Base-by-base conservation (phyloP, 2,113 vertebrate species). In the Laterallus jamaicensis region DNA sequence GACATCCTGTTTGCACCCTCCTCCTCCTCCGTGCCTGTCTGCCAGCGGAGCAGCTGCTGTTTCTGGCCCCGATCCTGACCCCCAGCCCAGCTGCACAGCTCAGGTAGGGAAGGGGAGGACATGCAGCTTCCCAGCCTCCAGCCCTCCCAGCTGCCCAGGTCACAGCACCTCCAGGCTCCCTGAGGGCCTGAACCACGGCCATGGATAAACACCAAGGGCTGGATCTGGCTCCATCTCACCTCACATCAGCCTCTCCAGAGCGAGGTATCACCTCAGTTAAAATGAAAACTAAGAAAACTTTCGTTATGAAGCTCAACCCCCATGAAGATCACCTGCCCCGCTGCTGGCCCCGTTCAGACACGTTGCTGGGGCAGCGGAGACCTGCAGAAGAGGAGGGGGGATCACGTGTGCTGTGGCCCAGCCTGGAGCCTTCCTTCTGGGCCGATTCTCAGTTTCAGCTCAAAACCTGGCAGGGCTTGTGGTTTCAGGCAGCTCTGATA, bases 371-470 rank as follows among this genome's bases (percentile, higher is more conserved):
- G 63, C 0, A 2, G 37, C 13, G 26, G 22, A 25, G 39, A 73
- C 9, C 21, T 16, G 42, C 29, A 66, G 75, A 22, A 35, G 47
- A 24, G 37, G 26, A 2, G 15, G 18, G 44, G 37, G 52, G 9
- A 32, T 35, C 14, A 11, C 0, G 0, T 0, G 0, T 22, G 22
- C 67, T 39, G 54, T 5, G 35, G 15, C 39, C 18, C 84, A 84
- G 58, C 49, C 62, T 31, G 44, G 44, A 95, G 54, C 74, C 20
- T 24, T 15, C 5, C 39, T 81, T 59, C 67, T n/a, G 87, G 58
- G 12, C 35, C 12, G 15, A 24, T 86, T 64, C 40, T 42, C 50
- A 16, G n/a, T 28, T 76, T 86, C 70, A 74, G 5, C 87, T 74
- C 47, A 87, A 84, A 50, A 69, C 25, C 67, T 85, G 87, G 40